These are phyloP conservation scores for Eremobia ochroleuca DNA, from an alignment of 2,888 invertebrate species.

Conservation along the genomic window DNA sequence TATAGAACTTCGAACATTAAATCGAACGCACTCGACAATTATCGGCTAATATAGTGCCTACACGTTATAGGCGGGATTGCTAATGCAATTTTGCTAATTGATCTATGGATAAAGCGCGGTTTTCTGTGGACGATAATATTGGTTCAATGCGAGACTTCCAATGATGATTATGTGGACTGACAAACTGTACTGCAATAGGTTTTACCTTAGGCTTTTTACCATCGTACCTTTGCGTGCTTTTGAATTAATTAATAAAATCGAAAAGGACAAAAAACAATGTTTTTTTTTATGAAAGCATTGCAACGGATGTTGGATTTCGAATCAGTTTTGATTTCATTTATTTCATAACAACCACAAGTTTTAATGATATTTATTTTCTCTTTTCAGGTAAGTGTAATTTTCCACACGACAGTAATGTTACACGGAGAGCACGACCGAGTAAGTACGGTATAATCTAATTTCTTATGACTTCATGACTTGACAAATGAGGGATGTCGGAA, in stretches of 20 bases:
- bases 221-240: conserved; percentile 1
- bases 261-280: not conserved
- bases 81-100: conserved; percentile 77
- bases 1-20: conserved; percentile 70
- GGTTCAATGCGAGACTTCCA: conserved; percentile 39
- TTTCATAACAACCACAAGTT: not conserved
- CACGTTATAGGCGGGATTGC: conserved; percentile 64
- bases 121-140: conserved; percentile 59
- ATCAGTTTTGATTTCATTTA: not conserved
- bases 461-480: conserved; percentile 28
- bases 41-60: conserved; percentile 65
- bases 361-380: conserved; percentile 15
- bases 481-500: conserved; percentile 43
- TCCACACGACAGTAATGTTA: not conserved
- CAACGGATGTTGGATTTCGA: not conserved
- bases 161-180: conserved; percentile 27
- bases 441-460: conserved; percentile 55
- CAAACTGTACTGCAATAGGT: conserved; percentile 16
- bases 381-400: conserved; percentile 54
- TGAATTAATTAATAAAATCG: not conserved
- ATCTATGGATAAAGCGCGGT: conserved; percentile 68
- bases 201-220: not conserved
- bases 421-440: conserved; percentile 25
- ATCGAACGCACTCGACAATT: conserved; percentile 75
- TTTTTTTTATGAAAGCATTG: not conserved